Percentiles rank a stretch among this genome's conserved stretches.
Conservation (phyloP, 2,113 vertebrate species). For the Telmatochromis brachygnathus region DNA sequence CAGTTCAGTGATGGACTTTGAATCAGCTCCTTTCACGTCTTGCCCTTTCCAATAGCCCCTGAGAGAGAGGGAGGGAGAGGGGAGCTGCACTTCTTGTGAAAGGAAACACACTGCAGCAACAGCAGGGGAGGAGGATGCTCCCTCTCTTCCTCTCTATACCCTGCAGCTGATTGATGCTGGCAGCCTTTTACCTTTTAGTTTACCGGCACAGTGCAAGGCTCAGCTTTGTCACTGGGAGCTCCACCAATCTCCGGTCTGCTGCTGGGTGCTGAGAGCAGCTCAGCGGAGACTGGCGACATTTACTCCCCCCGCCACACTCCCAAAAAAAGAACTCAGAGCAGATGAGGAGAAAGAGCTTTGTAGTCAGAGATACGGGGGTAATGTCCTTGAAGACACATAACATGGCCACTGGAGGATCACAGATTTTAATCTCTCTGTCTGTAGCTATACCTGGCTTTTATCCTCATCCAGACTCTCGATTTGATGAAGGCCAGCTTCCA, state of each 20-base stretch:
- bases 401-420: neutral
- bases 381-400: neutral
- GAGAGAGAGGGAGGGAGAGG: slow-evolving; percentile 4
- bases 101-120: slow-evolving; percentile 46
- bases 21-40: slow-evolving; percentile 35
- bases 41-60: slow-evolving; percentile 53
- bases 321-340: neutral
- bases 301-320: neutral
- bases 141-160: slow-evolving; percentile 56
- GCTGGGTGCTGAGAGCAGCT: slow-evolving; percentile 44
- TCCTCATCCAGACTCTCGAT: neutral
- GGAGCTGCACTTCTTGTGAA: slow-evolving; percentile 38
- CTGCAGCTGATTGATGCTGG: slow-evolving; percentile 58
- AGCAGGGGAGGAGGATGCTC: slow-evolving; percentile 60
- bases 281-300: slow-evolving; percentile 50
- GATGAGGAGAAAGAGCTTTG: neutral
- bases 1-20: neutral
- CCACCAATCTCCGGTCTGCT: slow-evolving; percentile 54
- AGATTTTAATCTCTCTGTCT: neutral
- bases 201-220: slow-evolving; percentile 30
- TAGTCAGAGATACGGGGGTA: neutral
- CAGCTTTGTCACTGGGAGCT: slow-evolving; percentile 51
- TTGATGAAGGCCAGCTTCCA: neutral
- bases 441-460: neutral
- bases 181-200: slow-evolving; percentile 59